Conservation (phyloP, 2,113 vertebrate genomes). For the Arizona elegans region DNA sequence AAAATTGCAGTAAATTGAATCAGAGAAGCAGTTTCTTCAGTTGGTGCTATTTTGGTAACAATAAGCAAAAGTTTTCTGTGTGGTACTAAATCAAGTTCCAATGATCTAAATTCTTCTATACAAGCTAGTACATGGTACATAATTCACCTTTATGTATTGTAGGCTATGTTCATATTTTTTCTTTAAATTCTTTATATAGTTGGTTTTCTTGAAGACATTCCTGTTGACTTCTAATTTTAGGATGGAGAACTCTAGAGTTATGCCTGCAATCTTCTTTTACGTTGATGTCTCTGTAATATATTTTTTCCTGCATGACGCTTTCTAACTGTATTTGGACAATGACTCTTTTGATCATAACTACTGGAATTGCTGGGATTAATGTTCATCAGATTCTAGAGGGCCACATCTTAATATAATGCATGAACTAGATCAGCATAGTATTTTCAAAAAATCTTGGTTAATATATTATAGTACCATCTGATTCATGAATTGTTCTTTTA, state of each 20-base stretch:
- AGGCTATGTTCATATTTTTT: not conserved
- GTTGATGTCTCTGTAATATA: not conserved
- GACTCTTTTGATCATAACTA: not conserved
- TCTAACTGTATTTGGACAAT: not conserved
- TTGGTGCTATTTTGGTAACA: not conserved
- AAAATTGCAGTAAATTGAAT: not conserved
- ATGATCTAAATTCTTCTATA: not conserved
- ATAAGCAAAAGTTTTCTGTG: not conserved
- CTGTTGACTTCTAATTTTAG: not conserved
- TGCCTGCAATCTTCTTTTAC: not conserved
- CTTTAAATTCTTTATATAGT: not conserved
- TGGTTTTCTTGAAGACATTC: not conserved
- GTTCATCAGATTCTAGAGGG: not conserved
- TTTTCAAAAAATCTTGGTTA: not conserved
- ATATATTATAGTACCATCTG: not conserved
- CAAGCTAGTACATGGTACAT: not conserved
- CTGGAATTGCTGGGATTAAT: not conserved
- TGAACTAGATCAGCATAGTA: not conserved
- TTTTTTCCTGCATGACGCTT: not conserved
- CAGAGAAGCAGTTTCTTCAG: not conserved
- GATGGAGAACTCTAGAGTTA: not conserved
- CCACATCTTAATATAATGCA: not conserved
- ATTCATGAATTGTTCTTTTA: not conserved
- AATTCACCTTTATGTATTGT: not conserved
- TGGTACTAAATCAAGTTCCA: not conserved